Evolutionary conservation across 1,140 invertebrate genomes (phyloP), one percentile per base, ranked within the genome.

Genomic region (Hylyphantes graminicola): DNA sequence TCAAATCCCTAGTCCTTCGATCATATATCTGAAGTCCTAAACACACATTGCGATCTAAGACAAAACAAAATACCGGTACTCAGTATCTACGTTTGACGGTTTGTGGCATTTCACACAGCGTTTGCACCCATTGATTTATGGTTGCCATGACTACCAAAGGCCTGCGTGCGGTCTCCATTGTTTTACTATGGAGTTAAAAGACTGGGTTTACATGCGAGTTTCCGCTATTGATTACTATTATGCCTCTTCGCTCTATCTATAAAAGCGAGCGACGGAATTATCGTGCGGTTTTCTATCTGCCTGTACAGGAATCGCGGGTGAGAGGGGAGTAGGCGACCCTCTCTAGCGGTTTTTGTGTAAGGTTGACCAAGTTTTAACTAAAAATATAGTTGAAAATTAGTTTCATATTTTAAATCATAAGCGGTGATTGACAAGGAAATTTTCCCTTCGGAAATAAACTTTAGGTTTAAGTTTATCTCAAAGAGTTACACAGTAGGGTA

Each of bases 151-250:
- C 72, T 7, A 83, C 80, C 70, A 65, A 35, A 35, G 51, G 10
- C 55, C 80, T 83, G 80, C 80, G 80, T 83, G 80, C 61, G 80
- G 80, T 83, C 70, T 74, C 80, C 80, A 74, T 83, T 83, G 80
- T 83, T 83, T 83, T 83, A 83, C 72, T 83, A 83, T 74, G 72
- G 72, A 83, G 80, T 83, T 83, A 74, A 83, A 83, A 72, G 68
- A 72, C 59, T 59, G 19, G 63, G 67, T 83, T 67, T 70, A 35
- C 5, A 83, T 83, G 80, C 72, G 57, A 74, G 80, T 83, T 83
- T 83, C 72, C 68, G 57, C 80, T 83, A 83, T 83, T 83, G 80
- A 83, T 83, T 83, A 83, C 72, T 74, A 83, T 83, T 64, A 83
- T 53, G 80, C 55, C 55, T 35, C n/a, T 72, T 59, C 70, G 15